phyloP scores from a whole-genome alignment of 1,140 invertebrate genomes.

The Bradysia coprophila region DNA sequence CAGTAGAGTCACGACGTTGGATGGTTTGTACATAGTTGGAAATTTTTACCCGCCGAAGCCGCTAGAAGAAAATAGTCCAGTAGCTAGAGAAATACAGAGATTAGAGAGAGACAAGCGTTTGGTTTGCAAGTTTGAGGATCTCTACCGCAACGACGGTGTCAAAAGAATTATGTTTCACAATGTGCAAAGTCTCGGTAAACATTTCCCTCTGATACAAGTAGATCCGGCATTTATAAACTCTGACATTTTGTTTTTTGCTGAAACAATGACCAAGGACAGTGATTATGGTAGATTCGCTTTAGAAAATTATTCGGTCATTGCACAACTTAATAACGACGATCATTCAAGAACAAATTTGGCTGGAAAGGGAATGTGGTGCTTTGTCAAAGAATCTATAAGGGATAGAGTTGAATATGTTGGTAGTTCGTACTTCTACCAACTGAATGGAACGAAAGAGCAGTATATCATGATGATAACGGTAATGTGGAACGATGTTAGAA shows the following conservation, averaged over 20 bases:
- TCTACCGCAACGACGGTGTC: not conserved
- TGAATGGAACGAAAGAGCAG: not conserved
- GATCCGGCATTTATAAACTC: not conserved
- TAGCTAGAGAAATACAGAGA: not conserved
- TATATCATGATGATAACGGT: not conserved
- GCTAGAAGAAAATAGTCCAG: not conserved
- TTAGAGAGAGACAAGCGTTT: not conserved
- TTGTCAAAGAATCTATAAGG: not conserved
- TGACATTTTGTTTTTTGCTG: not conserved
- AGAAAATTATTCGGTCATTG: not conserved
- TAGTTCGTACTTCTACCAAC: not conserved
- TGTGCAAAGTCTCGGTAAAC: not conserved
- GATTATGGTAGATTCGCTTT: too few relatives aligned
- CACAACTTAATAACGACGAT: not conserved
- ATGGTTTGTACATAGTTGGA: constrained; percentile 1
- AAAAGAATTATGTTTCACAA: not conserved
- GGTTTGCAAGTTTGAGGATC: not conserved
- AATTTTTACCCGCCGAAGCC: constrained; percentile 1
- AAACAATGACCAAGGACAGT: not conserved
- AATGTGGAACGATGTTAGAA: not conserved
- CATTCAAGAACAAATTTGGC: not conserved
- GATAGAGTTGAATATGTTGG: not conserved
- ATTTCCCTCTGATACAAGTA: not conserved
- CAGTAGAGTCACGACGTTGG: not conserved
- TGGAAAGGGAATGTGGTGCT: not conserved